phyloP scores from a whole-genome alignment of 2,797 vertebrate species.

The Hirundo rustica region DNA sequence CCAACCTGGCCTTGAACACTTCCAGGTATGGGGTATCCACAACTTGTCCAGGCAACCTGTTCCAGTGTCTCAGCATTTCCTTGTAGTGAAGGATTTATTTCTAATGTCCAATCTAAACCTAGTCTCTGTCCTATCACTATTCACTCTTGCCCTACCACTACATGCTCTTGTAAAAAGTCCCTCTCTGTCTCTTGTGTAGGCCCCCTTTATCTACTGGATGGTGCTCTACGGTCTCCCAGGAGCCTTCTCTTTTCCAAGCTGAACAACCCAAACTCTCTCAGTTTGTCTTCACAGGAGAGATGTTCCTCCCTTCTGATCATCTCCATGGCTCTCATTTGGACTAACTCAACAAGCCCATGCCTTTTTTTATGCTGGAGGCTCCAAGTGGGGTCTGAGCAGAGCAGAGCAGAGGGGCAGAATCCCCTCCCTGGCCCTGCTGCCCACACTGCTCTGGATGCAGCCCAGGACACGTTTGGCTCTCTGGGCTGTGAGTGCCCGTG shows the following conservation, averaged over 20 bases:
- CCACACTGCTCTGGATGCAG: neutral
- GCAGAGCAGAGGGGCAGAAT: neutral
- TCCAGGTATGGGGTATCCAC: neutral
- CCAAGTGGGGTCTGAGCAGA: neutral
- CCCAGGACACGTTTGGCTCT: neutral
- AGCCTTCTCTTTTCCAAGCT: neutral
- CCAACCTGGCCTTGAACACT: neutral
- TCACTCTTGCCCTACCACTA: neutral
- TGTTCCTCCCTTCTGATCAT: neutral
- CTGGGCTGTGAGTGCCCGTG: neutral
- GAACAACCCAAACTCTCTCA: neutral
- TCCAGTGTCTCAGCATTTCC: neutral
- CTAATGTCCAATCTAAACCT: neutral
- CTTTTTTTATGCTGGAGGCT: neutral
- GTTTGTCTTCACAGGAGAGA: neutral
- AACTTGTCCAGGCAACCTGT: neutral
- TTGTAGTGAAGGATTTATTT: neutral
- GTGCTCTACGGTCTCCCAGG: neutral
- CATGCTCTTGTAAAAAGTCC: neutral
- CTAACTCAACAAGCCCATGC: neutral
- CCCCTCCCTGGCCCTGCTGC: neutral
- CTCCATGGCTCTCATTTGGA: neutral
- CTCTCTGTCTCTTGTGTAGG: neutral
- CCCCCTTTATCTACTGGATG: neutral
- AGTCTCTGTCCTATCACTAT: neutral